Base-by-base conservation (phyloP, 2,888 invertebrate genomes). In the Andrena praecox region DNA sequence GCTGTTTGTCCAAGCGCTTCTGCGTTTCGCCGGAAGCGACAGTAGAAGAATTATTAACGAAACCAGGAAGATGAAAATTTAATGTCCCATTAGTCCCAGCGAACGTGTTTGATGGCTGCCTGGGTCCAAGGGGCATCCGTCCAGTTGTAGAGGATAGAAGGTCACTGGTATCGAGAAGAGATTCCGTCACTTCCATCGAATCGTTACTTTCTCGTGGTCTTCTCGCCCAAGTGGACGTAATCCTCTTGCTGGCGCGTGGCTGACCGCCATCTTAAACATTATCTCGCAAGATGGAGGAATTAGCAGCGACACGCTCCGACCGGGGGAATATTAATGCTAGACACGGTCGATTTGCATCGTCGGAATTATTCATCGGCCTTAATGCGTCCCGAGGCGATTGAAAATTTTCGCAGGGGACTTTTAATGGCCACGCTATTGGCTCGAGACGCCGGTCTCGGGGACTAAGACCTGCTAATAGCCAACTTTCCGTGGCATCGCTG, bases 351-450 rank as follows among this genome's bases (percentile, higher is more conserved):
- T 77, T 80, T 80, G 52, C 71, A 77, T 71, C 35, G 24, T 5
- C 20, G 29, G 67, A 80, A 80, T 77, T 80, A 80, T 80, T 80
- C 80, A 80, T 70, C 27, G 64, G 33, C 35, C 42, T 60, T 50
- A 64, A 59, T 48, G 48, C 50, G 50, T 33, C 69, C 31, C 16
- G 29, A 12, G n/a, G 42, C 64, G 60, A 70, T 69, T 52, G 76
- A 70, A 70, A 48, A 75, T 64, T 69, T 42, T 79, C 48, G 16
- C 12, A 10, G 6, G 50, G 2, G 35, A 62, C 52, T 78, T 68
- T 67, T 52, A 60, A 50, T 50, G 66, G 2, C 24, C 56, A 6
- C 3, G 24, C 42, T 42, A 52, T 29, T 69, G 42, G 16, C 5
- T 27, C 64, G 29, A 24, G 27, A 33, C 31, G 27, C n/a, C 29